Base-by-base conservation (phyloP, 2,888 invertebrate genomes). In the Linnaemya tessellans region DNA sequence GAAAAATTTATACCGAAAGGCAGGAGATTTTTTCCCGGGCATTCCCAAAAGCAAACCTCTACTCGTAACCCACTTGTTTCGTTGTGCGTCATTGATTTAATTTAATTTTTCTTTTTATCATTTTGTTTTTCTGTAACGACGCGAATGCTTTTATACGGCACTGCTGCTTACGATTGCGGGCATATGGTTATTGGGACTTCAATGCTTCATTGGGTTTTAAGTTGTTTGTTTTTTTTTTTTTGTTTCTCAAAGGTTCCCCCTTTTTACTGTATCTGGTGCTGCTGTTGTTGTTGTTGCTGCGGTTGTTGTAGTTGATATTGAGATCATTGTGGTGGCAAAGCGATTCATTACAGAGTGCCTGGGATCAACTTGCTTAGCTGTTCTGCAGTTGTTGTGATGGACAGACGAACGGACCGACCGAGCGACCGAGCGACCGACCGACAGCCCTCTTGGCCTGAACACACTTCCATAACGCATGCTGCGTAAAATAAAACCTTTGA, bases 261-360 rank as follows among this genome's bases (percentile, higher is more conserved):
- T 49, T 30, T 65, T 38, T 49, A 9, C n/a, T 43, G 56, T 15
- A 25, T 25, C 11, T 75, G 22, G 3, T 73, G 10, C 15, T 80
- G 49, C 15, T 41, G 60, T 20, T 73, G 49, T 38, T 22, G 64
- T 43, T 71, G 43, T n/a, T 54, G 15, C 9, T 43, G 58, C 46
- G 41, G 25, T 4, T 64, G 30, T 58, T 71, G 70, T 71, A 58
- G 56, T 79, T 77, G 79, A 73, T 84, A 84, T 79, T 78, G 80
- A 79, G 84, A 82, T 85, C 64, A 82, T 84, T 84, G 85, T 65
- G 74, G 82, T 85, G 85, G 85, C 82, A 85, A 80, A 82, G 85
- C 85, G 82, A 85, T 85, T 82, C 85, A 85, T 85, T 85, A 82
- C 67, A 82, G 74, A 70, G 79, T 85, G 85, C 85, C 85, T 82